phyloP scores from a whole-genome alignment of 2,113 vertebrate species.

The Neolamprologus tretocephalus region DNA sequence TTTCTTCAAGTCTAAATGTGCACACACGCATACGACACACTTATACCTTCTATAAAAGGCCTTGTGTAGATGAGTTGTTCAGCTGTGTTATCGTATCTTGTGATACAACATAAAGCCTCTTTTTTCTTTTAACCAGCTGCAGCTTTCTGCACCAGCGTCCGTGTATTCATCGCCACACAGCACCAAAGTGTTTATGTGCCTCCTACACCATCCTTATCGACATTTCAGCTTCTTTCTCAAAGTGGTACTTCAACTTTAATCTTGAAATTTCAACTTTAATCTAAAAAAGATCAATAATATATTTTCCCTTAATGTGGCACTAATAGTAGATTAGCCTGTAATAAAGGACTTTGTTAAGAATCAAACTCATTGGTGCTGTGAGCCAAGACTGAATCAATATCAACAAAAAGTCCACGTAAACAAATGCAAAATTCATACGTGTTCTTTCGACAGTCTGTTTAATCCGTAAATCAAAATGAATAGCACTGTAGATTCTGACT shows the following conservation, averaged over 20 bases:
- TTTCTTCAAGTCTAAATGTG: neutral
- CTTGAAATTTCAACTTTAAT: neutral
- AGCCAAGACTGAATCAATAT: conserved; percentile 25
- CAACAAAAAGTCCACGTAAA: conserved; percentile 33
- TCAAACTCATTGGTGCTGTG: neutral
- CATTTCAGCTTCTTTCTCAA: neutral
- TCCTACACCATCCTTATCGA: neutral
- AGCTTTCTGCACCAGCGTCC: neutral
- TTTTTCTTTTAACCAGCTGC: neutral
- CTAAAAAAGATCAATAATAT: neutral
- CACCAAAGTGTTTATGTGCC: neutral
- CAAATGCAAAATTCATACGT: conserved; percentile 7
- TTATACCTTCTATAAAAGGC: neutral
- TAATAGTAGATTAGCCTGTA: neutral
- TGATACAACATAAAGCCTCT: neutral
- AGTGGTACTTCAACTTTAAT: neutral
- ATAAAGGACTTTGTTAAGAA: conserved; percentile 19
- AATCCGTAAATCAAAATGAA: conserved; percentile 33
- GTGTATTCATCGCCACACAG: neutral
- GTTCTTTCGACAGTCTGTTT: conserved; percentile 14
- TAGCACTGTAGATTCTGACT: conserved; percentile 21
- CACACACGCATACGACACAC: neutral
- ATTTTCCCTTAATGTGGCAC: neutral
- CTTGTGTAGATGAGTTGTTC: neutral
- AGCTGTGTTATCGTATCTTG: neutral